Conservation (phyloP, 2,113 vertebrate genomes). For the Elaphurus davidianus region DNA sequence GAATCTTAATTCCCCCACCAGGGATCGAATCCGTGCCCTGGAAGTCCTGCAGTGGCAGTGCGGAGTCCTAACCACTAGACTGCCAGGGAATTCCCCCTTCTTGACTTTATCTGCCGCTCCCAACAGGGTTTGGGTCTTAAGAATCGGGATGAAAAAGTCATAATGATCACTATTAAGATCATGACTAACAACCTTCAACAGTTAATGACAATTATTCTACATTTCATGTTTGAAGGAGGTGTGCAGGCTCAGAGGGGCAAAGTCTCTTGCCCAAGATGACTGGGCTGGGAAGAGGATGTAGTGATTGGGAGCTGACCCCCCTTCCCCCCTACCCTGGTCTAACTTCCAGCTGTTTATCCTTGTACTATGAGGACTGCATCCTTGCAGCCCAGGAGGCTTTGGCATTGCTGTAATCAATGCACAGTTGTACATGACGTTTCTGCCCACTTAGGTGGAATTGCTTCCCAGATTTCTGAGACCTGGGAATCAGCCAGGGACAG, state of each 20-base stretch:
- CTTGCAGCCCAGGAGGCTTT: background rate
- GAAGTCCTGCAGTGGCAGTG: background rate
- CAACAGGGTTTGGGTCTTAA: background rate
- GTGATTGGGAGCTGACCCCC: fast-evolving
- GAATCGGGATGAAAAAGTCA: background rate
- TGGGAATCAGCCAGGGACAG: background rate
- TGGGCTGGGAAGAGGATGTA: background rate
- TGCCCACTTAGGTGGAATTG: background rate
- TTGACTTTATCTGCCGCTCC: background rate
- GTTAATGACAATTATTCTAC: background rate
- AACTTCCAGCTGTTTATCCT: background rate
- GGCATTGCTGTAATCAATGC: fast-evolving
- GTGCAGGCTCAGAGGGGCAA: background rate
- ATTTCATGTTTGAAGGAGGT: background rate
- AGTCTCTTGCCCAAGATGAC: background rate
- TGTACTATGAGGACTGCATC: fast-evolving
- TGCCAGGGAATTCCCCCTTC: background rate
- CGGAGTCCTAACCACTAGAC: background rate
- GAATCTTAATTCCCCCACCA: background rate
- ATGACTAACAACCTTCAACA: background rate
- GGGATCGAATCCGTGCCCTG: background rate
- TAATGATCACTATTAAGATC: background rate
- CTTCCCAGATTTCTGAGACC: background rate
- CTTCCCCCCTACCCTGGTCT: background rate
- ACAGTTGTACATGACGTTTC: background rate